A percentile compares a stretch with the other conserved stretches of the same genome.
These are phyloP conservation scores for Coilia nasus DNA, from an alignment of 2,797 vertebrate genomes.

Conservation along the genomic window DNA sequence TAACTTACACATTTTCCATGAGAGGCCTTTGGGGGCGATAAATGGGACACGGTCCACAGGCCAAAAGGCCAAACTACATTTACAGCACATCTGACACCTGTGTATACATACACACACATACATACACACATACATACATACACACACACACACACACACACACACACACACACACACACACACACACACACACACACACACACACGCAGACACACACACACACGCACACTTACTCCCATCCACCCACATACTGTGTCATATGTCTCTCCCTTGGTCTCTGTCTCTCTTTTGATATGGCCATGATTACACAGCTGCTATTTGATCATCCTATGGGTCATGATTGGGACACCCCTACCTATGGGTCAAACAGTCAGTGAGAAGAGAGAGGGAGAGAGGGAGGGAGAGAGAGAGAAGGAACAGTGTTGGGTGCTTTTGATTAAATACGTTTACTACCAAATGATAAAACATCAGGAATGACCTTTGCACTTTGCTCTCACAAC, in stretches of 20 bases:
- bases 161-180: background rate
- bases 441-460: background rate
- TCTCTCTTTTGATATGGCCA: background rate
- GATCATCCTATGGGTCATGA: constrained; percentile 15
- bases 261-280: background rate
- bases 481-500: background rate
- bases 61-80: background rate
- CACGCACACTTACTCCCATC: background rate
- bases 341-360: background rate
- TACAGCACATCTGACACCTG: background rate
- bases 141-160: background rate
- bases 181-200: background rate
- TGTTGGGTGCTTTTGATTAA: background rate
- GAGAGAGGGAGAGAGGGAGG: too few relatives aligned
- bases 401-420: background rate
- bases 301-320: constrained; percentile 23
- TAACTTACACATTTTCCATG: background rate
- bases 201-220: background rate
- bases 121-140: background rate
- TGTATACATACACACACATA: background rate
- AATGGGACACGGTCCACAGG: background rate
- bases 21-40: background rate
- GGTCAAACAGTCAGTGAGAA: background rate
- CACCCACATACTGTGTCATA: background rate
- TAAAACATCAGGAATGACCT: background rate